A percentile compares a stretch with the other conserved stretches of the same genome.
phyloP scores from a whole-genome alignment of 2,888 invertebrate genomes.

The Rhagophthalmus giganteus region DNA sequence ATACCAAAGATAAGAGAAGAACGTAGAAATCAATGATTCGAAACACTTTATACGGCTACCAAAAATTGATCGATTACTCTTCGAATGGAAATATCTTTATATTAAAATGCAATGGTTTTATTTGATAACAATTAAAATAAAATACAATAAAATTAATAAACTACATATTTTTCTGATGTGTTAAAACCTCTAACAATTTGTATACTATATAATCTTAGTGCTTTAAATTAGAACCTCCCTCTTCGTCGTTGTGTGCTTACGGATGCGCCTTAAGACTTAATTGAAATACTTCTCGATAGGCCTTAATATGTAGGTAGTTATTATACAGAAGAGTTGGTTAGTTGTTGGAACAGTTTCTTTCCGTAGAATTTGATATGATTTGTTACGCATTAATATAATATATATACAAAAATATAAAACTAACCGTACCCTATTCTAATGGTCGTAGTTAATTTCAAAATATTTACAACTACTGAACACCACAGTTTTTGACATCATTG shows the following conservation, averaged over 20 bases:
- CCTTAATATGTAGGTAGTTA: neutral
- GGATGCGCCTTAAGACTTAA: neutral
- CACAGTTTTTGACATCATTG: constrained; percentile 22
- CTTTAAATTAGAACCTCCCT: neutral
- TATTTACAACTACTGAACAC: constrained; percentile 28
- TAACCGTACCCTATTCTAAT: constrained; percentile 15
- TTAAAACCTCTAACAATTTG: too few relatives aligned
- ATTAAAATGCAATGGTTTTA: neutral
- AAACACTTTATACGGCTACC: too few relatives aligned
- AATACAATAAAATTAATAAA: neutral
- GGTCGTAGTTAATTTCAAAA: constrained; percentile 14
- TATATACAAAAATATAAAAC: constrained; percentile 30
- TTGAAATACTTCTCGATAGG: neutral
- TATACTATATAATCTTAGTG: neutral
- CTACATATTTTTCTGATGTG: neutral
- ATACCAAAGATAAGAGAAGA: too few relatives aligned
- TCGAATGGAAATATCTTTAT: too few relatives aligned
- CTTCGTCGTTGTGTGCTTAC: neutral
- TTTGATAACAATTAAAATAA: neutral
- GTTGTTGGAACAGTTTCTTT: neutral
- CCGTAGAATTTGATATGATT: constrained; percentile 17
- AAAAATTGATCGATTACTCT: too few relatives aligned
- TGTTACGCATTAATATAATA: constrained; percentile 6
- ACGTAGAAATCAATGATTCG: too few relatives aligned
- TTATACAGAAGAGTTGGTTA: neutral